A percentile compares a stretch with the other conserved stretches of the same genome.
These are phyloP conservation scores for Ypsolopha sequella DNA, from an alignment of 2,888 invertebrate genomes.

Conservation along the genomic window DNA sequence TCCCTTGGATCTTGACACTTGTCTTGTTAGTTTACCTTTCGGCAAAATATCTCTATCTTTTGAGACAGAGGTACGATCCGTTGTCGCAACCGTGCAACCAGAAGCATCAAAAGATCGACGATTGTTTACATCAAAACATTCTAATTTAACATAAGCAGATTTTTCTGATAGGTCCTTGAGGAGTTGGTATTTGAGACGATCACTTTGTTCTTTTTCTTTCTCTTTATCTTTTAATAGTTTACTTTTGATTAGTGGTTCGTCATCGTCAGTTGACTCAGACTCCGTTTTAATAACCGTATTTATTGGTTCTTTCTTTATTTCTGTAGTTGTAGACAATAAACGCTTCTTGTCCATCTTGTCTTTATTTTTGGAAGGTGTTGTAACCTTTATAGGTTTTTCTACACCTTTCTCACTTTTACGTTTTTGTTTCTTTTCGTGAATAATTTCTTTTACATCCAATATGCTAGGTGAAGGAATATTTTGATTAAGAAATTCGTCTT, in stretches of 20 bases:
- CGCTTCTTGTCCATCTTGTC: neutral
- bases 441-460: neutral
- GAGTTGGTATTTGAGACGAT: constrained; percentile 47
- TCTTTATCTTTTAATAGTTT: constrained; percentile 53
- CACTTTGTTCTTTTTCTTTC: constrained; percentile 48
- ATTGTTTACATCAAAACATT: constrained; percentile 58
- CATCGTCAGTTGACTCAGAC: constrained; percentile 53
- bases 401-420: constrained; percentile 23
- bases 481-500: constrained; percentile 28
- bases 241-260: constrained; percentile 55
- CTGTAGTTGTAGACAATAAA: constrained; percentile 22
- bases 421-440: constrained; percentile 1
- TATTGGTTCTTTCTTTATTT: constrained; percentile 20
- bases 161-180: constrained; percentile 59
- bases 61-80: constrained; percentile 1
- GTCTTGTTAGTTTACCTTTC: constrained; percentile 36
- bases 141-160: constrained; percentile 59
- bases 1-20: constrained; percentile 33
- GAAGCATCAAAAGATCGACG: constrained; percentile 44
- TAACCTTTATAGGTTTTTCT: constrained; percentile 29
- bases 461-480: neutral
- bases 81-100: too few species aligned
- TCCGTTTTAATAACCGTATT: constrained; percentile 44
- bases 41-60: constrained; percentile 45
- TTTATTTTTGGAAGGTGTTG: constrained; percentile 11